Conservation (phyloP, 2,797 vertebrate genomes). For the Tympanoctomys barrerae region DNA sequence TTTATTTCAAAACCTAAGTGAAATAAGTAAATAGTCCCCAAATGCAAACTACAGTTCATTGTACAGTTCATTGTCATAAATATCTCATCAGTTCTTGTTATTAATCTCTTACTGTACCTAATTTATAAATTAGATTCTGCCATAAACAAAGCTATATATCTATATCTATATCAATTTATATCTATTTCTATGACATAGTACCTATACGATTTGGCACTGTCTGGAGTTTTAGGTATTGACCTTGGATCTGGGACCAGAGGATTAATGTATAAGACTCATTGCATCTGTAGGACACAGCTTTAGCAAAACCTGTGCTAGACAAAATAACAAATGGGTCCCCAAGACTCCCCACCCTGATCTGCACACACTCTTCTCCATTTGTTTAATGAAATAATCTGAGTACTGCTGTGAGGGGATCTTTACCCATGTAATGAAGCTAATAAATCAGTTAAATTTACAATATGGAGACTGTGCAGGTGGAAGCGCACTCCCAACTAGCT, state of each 20-base stretch:
- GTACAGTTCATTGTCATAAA: not conserved
- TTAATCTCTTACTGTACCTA: not conserved
- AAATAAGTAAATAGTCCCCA: not conserved
- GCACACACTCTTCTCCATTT: not conserved
- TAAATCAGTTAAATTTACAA: not conserved
- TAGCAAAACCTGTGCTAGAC: no score
- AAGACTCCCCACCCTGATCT: not conserved
- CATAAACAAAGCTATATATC: no score
- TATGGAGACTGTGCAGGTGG: not conserved
- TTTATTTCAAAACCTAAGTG: not conserved
- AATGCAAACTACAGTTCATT: not conserved
- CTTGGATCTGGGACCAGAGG: not conserved
- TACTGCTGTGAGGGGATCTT: not conserved
- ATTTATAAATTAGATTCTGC: not conserved
- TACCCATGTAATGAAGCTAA: not conserved
- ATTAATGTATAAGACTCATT: not conserved
- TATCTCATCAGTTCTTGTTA: not conserved
- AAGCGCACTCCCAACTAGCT: not conserved
- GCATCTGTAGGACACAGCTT: not conserved
- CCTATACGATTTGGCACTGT: not conserved
- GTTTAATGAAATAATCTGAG: not conserved
- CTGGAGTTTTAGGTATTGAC: not conserved
- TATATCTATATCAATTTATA: not conserved
- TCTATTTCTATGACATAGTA: not conserved
- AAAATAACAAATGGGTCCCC: not conserved